phyloP scores from a whole-genome alignment of 1,140 invertebrate genomes.

The Drosophila punjabiensis region DNA sequence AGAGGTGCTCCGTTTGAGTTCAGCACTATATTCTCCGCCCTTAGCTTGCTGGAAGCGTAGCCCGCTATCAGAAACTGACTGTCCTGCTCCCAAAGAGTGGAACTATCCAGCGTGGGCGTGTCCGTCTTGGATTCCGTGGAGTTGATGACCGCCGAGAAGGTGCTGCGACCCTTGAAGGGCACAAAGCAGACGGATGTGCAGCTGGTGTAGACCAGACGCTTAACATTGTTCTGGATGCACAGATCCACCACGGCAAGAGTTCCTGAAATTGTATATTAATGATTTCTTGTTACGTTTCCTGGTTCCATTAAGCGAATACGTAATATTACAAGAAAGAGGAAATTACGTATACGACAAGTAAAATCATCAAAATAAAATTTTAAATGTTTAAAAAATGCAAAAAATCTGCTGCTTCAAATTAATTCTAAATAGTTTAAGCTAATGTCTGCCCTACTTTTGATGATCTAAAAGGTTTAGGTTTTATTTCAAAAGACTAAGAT shows the following conservation, averaged over 20 bases:
- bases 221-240: constrained; percentile 87
- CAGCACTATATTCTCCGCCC: constrained; percentile 88
- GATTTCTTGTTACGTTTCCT: no score
- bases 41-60: constrained; percentile 88
- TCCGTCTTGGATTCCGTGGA: constrained; percentile 86
- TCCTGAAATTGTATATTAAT: no score
- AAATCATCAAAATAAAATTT: no score
- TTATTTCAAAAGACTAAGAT: no score
- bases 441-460: no score
- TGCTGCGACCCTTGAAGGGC: constrained; percentile 86
- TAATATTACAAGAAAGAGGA: no score
- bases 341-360: no score
- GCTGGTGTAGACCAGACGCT: constrained; percentile 87
- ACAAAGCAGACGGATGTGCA: constrained; percentile 88
- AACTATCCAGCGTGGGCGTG: constrained; percentile 83
- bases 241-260: constrained; percentile 87
- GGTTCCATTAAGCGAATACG: no score
- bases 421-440: no score
- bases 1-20: constrained; percentile 86
- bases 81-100: constrained; percentile 75
- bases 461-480: no score
- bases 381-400: no score
- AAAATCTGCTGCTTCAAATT: no score
- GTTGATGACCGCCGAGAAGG: constrained; percentile 85
- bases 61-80: constrained; percentile 87